These are phyloP conservation scores for Lagorchestes hirsutus DNA, from an alignment of 2,797 vertebrate species.

Conservation along the genomic window DNA sequence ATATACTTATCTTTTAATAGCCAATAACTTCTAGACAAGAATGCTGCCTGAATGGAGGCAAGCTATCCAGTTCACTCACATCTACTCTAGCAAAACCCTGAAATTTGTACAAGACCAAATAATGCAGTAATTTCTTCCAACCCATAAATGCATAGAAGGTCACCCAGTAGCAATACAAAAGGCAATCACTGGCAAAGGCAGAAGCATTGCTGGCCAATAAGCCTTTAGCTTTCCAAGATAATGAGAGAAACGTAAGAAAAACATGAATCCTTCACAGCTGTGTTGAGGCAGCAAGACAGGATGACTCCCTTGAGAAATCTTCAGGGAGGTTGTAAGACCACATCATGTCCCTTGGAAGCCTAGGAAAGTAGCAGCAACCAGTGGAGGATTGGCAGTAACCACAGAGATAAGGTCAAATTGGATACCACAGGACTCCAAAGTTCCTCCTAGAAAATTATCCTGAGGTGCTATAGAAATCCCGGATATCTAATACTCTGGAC, in stretches of 20 bases:
- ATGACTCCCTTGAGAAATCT: background rate
- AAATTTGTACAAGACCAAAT: background rate
- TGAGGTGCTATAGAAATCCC: too few species aligned
- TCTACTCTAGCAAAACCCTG: background rate
- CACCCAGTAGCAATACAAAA: background rate
- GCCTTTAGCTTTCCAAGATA: background rate
- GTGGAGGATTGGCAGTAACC: background rate
- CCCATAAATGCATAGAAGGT: background rate
- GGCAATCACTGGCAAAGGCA: background rate
- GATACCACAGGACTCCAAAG: background rate
- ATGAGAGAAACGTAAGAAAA: background rate
- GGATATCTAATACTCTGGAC: too few species aligned
- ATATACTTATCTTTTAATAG: background rate
- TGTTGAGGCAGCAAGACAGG: background rate
- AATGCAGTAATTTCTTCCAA: background rate
- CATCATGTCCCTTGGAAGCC: background rate
- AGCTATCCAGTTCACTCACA: background rate
- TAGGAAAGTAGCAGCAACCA: background rate
- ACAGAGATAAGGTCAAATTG: background rate
- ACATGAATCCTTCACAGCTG: background rate
- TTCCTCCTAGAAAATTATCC: too few species aligned
- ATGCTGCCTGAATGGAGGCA: background rate
- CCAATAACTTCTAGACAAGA: background rate
- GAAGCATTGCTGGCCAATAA: background rate
- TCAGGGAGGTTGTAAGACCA: background rate